Base-by-base conservation (phyloP, 2,797 vertebrate species). In the Eupleurogrammus muticus region DNA sequence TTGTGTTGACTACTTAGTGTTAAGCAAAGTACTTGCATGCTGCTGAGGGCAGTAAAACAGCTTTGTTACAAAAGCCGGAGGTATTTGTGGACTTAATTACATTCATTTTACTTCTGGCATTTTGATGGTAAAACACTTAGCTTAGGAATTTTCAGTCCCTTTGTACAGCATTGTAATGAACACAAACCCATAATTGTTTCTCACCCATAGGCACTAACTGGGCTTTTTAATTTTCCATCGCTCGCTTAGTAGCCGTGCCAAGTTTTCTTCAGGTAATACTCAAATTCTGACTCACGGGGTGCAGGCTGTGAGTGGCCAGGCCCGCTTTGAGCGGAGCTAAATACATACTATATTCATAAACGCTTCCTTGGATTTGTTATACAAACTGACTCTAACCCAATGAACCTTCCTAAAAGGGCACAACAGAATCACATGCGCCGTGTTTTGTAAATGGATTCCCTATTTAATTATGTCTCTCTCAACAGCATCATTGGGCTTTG, bases 171-270 rank as follows among this genome's bases (percentile, higher is more conserved):
- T 90, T 92, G 91, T 90, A 89, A 92, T 91, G 84, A 90, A 89
- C 79, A 82, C 81, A 91, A 90, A 86, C 79, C 89, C 84, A 82
- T 93, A 92, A 92, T 92, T 90, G 87, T 92, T 92, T 92, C 90
- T 87, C 89, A 91, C 89, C 89, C 90, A 85, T 76, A 81, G 88
- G 90, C 89, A 84, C 80, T 85, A 80, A 82, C 79, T 71, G 64
- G 64, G 73, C 79, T 84, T 90, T 90, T 91, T 83, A 82, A 90
- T 90, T 92, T 92, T 92, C 89, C 90, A 89, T 84, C 19, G 10
- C 77, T 84, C 16, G 71, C 87, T 86, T 67, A 84, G 86, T 73
- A 65, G 74, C 77, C 14, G 54, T 87, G 90, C 89, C 91, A 91
- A 87, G 72, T 82, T 89, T 86, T 91, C 75, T 80, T 80, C 85